Base-by-base conservation (phyloP, 2,797 vertebrate genomes). In the Betta splendens region DNA sequence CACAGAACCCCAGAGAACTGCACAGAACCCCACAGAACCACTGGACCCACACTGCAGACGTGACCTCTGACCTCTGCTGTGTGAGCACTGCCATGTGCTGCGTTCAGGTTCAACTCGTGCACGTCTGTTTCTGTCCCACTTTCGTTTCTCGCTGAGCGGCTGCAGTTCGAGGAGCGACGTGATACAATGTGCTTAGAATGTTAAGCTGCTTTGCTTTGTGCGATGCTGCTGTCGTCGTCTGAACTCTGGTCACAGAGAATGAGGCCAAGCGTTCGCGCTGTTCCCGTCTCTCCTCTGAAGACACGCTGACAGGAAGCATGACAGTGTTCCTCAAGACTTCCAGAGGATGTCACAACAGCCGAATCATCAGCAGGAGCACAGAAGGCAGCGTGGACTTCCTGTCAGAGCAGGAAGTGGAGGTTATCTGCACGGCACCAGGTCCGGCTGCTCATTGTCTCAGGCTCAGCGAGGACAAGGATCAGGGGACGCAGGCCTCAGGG, bases 351-450 rank as follows among this genome's bases (percentile, higher is more conserved):
- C 73, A 52, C 21, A 10, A 36, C 28, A 59, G 42, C 40, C 21
- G n/a, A 5, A 59, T 53, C 61, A 31, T 47, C 66, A 58, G 47
- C 53, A 35, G 7, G 9, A 21, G 3, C 2, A 23, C 17, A 12
- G 43, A 31, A 28, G 58, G 53, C 1, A 3, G 49, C 28, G 58
- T 38, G n/a, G 46, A 73, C 71, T 76, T 85, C 79, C 83, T 80
- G 69, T 73, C 74, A 64, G 73, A 17, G 5, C 28, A 66, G 67
- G 75, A 80, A 65, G 72, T 42, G 64, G 58, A 69, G 69, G 46
- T 62, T 65, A 77, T 82, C 72, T 79, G 50, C 54, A 9, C 11
- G 51, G 7, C 51, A 23, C 8, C 69, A 64, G 66, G 68, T 70
- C 29, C 55, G 68, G 64, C 54, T 20, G 16, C 63, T 46, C 43